These are phyloP conservation scores for Anarrhichthys ocellatus DNA, from an alignment of 2,113 vertebrate species.

Conservation along the genomic window DNA sequence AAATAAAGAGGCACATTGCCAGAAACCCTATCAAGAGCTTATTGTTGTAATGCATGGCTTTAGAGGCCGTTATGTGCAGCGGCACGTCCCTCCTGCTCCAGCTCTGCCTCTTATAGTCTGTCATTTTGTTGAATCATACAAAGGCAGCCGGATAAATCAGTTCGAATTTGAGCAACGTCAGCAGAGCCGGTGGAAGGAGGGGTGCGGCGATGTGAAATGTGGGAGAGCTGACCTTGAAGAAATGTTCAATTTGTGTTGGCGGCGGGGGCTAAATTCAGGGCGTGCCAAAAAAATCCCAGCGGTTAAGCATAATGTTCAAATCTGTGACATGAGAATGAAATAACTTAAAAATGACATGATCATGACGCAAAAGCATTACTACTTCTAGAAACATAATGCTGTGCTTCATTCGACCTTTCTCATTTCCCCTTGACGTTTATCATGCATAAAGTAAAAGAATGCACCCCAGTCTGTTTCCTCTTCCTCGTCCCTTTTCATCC, in stretches of 20 bases:
- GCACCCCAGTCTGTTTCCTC: background rate
- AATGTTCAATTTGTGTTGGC: conserved; percentile 54
- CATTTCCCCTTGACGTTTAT: conserved; percentile 18
- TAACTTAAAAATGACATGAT: background rate
- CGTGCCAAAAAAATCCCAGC: conserved; percentile 13
- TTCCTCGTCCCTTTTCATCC: conserved; percentile 21
- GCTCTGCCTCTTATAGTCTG: conserved; percentile 24
- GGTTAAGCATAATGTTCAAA: background rate
- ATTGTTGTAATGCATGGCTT: conserved; percentile 13
- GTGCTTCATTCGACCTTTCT: background rate
- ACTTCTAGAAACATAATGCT: background rate
- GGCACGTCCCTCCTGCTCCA: background rate
- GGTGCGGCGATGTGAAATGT: conserved; percentile 50
- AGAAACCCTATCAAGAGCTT: background rate
- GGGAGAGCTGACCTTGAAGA: conserved; percentile 65
- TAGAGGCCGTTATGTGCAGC: conserved; percentile 3
- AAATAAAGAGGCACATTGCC: background rate
- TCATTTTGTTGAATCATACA: conserved; percentile 65
- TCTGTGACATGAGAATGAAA: conserved; percentile 9
- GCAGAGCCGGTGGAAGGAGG: conserved; percentile 36
- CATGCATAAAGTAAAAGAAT: background rate
- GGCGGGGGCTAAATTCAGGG: conserved; percentile 23
- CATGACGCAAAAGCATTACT: background rate
- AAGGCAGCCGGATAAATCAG: conserved; percentile 57
- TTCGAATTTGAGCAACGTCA: conserved; percentile 61